Conservation (phyloP, 2,113 vertebrate species). For the Gallinago undulata region DNA sequence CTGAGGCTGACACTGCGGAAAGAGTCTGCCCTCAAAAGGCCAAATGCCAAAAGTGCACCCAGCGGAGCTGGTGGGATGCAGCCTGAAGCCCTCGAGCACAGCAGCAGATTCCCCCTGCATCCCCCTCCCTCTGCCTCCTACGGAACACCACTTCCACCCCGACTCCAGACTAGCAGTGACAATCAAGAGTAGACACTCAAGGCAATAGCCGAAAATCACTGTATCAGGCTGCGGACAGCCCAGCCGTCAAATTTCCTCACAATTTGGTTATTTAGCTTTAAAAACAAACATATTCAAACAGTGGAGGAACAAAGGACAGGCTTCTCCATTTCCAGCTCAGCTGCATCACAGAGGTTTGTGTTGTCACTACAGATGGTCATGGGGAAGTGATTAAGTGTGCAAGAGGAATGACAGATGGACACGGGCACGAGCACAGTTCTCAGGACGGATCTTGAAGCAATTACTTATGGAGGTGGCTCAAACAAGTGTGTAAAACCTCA, state of each 20-base stretch:
- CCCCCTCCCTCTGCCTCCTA: neutral
- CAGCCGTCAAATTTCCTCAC: rapidly evolving
- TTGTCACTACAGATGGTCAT: neutral
- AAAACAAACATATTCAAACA: neutral
- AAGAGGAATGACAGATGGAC: neutral
- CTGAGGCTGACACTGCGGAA: neutral
- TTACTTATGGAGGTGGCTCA: neutral
- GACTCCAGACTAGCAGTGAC: neutral
- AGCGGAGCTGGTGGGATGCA: rapidly evolving
- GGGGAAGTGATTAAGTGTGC: neutral
- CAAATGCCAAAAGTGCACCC: neutral
- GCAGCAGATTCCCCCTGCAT: rapidly evolving
- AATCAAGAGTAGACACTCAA: neutral
- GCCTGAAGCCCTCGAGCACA: rapidly evolving
- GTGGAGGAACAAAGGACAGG: neutral
- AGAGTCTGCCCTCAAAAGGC: conserved; percentile 56
- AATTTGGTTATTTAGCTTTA: neutral
- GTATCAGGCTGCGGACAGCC: neutral
- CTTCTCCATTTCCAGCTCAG: neutral
- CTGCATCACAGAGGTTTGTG: neutral
- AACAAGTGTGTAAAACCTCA: neutral
- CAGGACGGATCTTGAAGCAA: neutral
- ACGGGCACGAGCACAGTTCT: neutral
- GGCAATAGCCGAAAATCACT: neutral
- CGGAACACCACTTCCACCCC: neutral